Conservation (phyloP, 2,888 invertebrate genomes). For the Synanthedon tipuliformis region DNA sequence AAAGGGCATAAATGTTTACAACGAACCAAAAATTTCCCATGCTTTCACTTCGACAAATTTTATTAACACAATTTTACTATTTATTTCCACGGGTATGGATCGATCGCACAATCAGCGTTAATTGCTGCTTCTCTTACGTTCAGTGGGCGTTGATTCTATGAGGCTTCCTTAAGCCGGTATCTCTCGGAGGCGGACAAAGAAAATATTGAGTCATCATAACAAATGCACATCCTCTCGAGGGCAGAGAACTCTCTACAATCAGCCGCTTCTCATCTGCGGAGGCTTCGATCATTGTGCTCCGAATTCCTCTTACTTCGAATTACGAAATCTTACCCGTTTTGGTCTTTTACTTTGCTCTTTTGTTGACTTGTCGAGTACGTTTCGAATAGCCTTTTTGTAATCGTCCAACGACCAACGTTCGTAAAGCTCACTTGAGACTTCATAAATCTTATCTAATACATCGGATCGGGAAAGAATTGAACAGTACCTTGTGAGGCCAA, state of each 20-base stretch:
- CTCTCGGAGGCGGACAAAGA: slow-evolving; percentile 45
- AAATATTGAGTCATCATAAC: slow-evolving; percentile 69
- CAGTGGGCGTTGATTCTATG: slow-evolving; percentile 38
- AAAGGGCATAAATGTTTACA: slow-evolving; percentile 32
- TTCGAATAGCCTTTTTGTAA: slow-evolving; percentile 53
- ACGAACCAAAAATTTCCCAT: slow-evolving; percentile 42
- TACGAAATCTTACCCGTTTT: slow-evolving; percentile 51
- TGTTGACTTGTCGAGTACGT: slow-evolving; percentile 61
- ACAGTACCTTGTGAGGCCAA: slow-evolving; percentile 28
- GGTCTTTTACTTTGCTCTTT: slow-evolving; percentile 55
- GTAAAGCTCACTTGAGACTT: slow-evolving; percentile 50
- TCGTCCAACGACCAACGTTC: slow-evolving; percentile 41
- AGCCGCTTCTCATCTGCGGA: slow-evolving; percentile 60
- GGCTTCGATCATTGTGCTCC: slow-evolving; percentile 57
- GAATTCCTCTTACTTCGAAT: slow-evolving; percentile 54
- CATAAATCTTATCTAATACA: slow-evolving; percentile 58
- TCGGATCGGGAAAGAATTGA: slow-evolving; percentile 41
- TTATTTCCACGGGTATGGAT: slow-evolving; percentile 31
- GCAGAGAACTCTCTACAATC: slow-evolving; percentile 56
- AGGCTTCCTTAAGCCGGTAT: slow-evolving; percentile 29
- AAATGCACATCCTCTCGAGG: slow-evolving; percentile 55
- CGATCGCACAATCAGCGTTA: slow-evolving; percentile 52
- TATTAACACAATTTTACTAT: slow-evolving; percentile 62
- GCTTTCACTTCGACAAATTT: slow-evolving; percentile 56
- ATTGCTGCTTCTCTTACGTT: slow-evolving; percentile 61